Base-by-base conservation (phyloP, 2,888 invertebrate species). In the Blera fallax region DNA sequence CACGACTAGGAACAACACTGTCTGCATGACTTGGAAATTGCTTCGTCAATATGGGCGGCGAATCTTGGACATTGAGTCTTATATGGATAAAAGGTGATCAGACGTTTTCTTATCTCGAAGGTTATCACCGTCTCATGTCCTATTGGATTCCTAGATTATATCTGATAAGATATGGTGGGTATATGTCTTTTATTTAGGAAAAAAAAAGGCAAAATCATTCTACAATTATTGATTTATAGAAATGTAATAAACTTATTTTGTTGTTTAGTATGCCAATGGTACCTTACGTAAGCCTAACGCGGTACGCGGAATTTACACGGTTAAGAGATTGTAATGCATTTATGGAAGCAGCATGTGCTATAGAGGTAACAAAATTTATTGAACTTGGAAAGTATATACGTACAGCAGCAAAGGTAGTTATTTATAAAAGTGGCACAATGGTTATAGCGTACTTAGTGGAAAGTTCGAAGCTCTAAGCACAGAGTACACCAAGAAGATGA, bases 101-200 rank as follows among this genome's bases (percentile, higher is more conserved):
- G 32, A 77, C 18, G 16, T 50, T 67, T 14, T 29, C 52, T 64
- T 64, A 58, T 72, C 48, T 60, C 3, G 16, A 10, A 56, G 8
- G 10, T 27, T 16, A 5, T 52, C 14, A 37, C 8, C n/a, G 34
- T 45, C 3, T 40, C 1, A 11, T 37, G 11, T 40, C 52, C 21
- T 56, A 54, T 43, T n/a, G 7, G 43, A 18, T 48, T 58, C 11
- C 37, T 52, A 34, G 64, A 65, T 43, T 43, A 29, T 40, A 14
- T 48, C 29, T 29, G 77, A 77, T 69, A 52, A 77, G 77, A 48
- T 74, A 48, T 29, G 16, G 10, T 43, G 24, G 18, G n/a, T 29
- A n/a, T 34, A 34, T 10, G 62, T 62, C 45, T 24, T 29, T 27
- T 45, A 10, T 10, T 27, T 52, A 52, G n/a, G n/a, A n/a, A n/a